phyloP scores from a whole-genome alignment of 2,888 invertebrate genomes.

The Drosophila borborema region DNA sequence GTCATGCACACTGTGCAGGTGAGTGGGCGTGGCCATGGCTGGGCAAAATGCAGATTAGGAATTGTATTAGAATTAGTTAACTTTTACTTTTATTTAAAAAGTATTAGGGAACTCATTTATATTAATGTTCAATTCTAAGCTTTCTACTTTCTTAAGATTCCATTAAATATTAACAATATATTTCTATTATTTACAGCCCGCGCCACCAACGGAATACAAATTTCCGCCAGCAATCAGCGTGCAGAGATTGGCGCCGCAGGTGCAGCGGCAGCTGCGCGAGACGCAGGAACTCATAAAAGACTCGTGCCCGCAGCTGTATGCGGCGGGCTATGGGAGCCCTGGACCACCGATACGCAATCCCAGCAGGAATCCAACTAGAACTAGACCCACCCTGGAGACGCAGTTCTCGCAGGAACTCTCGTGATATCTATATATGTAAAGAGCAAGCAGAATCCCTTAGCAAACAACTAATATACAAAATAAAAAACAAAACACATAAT shows the following conservation, averaged over 20 bases:
- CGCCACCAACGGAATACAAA: slow-evolving; percentile 84
- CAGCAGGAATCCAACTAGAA: slow-evolving; percentile 83
- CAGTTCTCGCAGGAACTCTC: slow-evolving; percentile 86
- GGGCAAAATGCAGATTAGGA: not conserved
- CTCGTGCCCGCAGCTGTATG: slow-evolving; percentile 85
- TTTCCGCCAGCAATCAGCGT: slow-evolving; percentile 85
- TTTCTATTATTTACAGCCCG: slow-evolving; percentile 28
- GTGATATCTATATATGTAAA: slow-evolving; percentile 86
- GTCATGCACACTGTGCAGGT: slow-evolving; percentile 84
- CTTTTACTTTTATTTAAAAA: too few relatives aligned
- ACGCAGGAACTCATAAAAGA: slow-evolving; percentile 86
- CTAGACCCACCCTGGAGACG: slow-evolving; percentile 86
- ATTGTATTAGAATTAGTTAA: not conserved
- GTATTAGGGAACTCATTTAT: too few relatives aligned
- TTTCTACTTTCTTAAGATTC: not conserved
- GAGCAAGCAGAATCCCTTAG: slow-evolving; percentile 72
- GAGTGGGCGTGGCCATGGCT: slow-evolving; percentile 22
- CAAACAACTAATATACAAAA: slow-evolving; percentile 45
- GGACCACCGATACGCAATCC: slow-evolving; percentile 85
- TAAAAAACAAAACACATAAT: slow-evolving; percentile 36
- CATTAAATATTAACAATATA: not conserved
- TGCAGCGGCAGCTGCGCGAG: slow-evolving; percentile 85
- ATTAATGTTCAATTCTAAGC: too few relatives aligned
- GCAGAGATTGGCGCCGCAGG: slow-evolving; percentile 85
- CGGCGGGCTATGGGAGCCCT: slow-evolving; percentile 85